Evolutionary conservation across 2,797 vertebrate genomes (phyloP).

Genomic region (Spheniscus humboldti): DNA sequence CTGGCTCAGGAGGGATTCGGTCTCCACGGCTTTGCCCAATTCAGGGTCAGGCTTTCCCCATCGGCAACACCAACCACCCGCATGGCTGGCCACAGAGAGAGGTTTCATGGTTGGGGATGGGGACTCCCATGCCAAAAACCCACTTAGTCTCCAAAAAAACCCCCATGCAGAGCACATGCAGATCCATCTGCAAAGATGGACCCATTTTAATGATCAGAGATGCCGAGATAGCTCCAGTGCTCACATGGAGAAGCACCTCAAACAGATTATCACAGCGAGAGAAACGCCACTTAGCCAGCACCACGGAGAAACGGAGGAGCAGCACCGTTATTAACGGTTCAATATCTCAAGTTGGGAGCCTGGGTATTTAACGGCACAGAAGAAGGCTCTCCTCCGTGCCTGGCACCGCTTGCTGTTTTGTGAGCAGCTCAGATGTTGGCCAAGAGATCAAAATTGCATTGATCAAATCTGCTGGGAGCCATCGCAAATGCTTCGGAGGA

Average conservation of each 20-base stretch:
- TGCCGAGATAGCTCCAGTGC: neutral
- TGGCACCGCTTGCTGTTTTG: neutral
- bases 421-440: neutral
- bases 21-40: neutral
- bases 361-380: neutral
- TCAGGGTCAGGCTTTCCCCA: neutral
- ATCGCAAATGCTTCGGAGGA: rapidly evolving
- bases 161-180: rapidly evolving
- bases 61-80: rapidly evolving
- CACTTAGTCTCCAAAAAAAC: neutral
- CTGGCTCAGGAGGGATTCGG: neutral
- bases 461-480: neutral
- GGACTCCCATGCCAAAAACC: neutral
- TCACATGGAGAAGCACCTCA: neutral
- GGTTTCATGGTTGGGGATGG: neutral
- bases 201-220: neutral
- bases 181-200: neutral
- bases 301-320: rapidly evolving
- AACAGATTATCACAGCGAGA: neutral
- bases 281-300: neutral
- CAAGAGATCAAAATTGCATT: neutral
- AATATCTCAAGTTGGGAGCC: neutral
- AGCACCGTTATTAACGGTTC: neutral
- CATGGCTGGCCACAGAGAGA: neutral
- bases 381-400: neutral